Percentiles rank a stretch among this genome's conserved stretches.
These are phyloP conservation scores for Thrips palmi DNA, from an alignment of 1,140 invertebrate species.

Conservation along the genomic window DNA sequence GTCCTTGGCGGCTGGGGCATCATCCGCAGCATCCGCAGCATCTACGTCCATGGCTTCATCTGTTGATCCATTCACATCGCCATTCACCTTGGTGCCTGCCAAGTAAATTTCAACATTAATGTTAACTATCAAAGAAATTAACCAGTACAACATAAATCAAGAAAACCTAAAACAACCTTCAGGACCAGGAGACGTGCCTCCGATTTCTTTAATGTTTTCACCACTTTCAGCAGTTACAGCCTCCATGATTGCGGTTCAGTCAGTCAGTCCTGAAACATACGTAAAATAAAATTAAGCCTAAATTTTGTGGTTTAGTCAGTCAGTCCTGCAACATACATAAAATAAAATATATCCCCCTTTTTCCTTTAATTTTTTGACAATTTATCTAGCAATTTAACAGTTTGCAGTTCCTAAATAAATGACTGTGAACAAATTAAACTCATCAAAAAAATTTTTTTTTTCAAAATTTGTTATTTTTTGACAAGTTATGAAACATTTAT, in stretches of 20 bases:
- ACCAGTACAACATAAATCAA: slow-evolving; percentile 1
- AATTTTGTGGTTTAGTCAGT: too few relatives aligned
- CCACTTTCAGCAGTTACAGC: slow-evolving; percentile 7
- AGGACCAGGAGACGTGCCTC: slow-evolving; percentile 9
- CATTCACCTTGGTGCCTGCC: slow-evolving; percentile 22
- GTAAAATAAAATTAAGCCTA: too few relatives aligned
- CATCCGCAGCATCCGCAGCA: slow-evolving; percentile 24
- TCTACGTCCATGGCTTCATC: slow-evolving; percentile 18
- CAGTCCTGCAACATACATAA: too few relatives aligned
- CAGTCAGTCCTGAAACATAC: slow-evolving; percentile 10
- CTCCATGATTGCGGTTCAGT: slow-evolving; percentile 9
- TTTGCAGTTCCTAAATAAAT: too few relatives aligned
- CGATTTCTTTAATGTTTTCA: background rate
- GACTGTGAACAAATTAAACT: too few relatives aligned
- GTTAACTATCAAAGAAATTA: slow-evolving; percentile 5
- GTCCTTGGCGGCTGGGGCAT: slow-evolving; percentile 22
- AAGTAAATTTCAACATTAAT: slow-evolving; percentile 14
- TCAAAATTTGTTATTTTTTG: too few relatives aligned
- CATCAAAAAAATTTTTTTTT: too few relatives aligned
- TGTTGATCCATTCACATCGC: slow-evolving; percentile 22
- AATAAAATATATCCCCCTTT: too few relatives aligned
- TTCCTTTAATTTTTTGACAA: too few relatives aligned
- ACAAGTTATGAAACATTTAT: too few relatives aligned
- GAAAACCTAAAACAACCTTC: slow-evolving; percentile 11
- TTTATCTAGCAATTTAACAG: too few relatives aligned